phyloP scores from a whole-genome alignment of 2,888 invertebrate genomes.

The Hirtodrosophila cameraria region DNA sequence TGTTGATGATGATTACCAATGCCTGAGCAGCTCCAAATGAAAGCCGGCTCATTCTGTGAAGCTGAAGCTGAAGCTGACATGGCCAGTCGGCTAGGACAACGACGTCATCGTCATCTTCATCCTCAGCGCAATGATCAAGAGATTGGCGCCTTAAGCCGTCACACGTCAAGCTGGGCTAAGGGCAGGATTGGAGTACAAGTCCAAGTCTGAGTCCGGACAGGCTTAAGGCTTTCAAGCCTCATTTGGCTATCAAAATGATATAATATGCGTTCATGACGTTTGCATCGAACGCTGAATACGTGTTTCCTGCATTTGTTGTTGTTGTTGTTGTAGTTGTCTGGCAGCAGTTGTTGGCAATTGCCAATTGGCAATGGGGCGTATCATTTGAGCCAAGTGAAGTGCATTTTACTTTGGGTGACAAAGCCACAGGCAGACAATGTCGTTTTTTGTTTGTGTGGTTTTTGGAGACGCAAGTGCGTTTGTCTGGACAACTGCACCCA shows the following conservation, averaged over 20 bases:
- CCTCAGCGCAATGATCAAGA: constrained; percentile 54
- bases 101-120: no score
- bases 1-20: constrained; percentile 35
- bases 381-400: constrained; percentile 52
- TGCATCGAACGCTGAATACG: constrained; percentile 63
- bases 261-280: constrained; percentile 71
- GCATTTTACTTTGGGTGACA: constrained; percentile 58
- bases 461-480: constrained; percentile 27
- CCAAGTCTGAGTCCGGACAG: constrained; percentile 38
- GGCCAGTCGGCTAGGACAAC: constrained; percentile 52
- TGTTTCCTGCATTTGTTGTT: constrained; percentile 64
- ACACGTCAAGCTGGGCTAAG: constrained; percentile 42
- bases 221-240: constrained; percentile 72
- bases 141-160: constrained; percentile 67
- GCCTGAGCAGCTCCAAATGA: constrained; percentile 39
- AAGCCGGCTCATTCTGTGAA: constrained; percentile 37
- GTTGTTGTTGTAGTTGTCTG: constrained; percentile 1
- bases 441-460: constrained; percentile 8
- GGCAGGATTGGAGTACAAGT: constrained; percentile 34
- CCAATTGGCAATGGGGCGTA: constrained; percentile 40
- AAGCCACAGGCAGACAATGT: constrained; percentile 40
- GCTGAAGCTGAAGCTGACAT: no score
- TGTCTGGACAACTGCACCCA: constrained; percentile 62
- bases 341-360: constrained; percentile 11
- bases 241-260: constrained; percentile 79